phyloP scores from a whole-genome alignment of 2,888 invertebrate genomes.

The Chirona hameri region DNA sequence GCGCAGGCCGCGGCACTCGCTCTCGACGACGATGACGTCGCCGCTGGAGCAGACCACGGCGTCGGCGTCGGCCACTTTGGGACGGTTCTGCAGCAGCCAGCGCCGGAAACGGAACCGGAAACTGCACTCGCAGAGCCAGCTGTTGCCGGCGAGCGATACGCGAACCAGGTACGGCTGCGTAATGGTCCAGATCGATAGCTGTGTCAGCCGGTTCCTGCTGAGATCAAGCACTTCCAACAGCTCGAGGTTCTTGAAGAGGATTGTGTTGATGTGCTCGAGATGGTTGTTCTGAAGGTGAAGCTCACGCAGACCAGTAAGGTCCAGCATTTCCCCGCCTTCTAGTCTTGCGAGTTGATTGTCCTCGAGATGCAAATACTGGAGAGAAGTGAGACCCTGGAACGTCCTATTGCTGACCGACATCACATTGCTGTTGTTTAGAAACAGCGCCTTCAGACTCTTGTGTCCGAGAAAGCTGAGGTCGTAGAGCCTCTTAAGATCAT shows the following conservation, averaged over 20 bases:
- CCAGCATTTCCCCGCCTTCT: slow-evolving; percentile 65
- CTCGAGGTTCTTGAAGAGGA: slow-evolving; percentile 64
- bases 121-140: slow-evolving; percentile 80
- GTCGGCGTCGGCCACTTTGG: slow-evolving; percentile 49
- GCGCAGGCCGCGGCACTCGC: background rate
- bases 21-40: background rate
- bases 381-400: slow-evolving; percentile 71
- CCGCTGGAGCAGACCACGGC: background rate
- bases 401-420: slow-evolving; percentile 70
- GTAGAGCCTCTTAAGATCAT: slow-evolving; percentile 68
- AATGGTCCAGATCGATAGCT: slow-evolving; percentile 62
- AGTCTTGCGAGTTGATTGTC: slow-evolving; percentile 67
- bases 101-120: slow-evolving; percentile 47
- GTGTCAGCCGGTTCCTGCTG: slow-evolving; percentile 67
- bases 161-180: slow-evolving; percentile 52
- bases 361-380: slow-evolving; percentile 71
- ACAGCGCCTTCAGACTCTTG: slow-evolving; percentile 69
- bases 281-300: slow-evolving; percentile 72
- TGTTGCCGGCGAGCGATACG: slow-evolving; percentile 54
- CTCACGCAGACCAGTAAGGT: slow-evolving; percentile 65
- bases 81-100: slow-evolving; percentile 60
- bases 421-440: slow-evolving; percentile 72
- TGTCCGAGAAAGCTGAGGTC: slow-evolving; percentile 83
- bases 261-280: slow-evolving; percentile 64
- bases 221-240: slow-evolving; percentile 63